These are phyloP conservation scores for Protobothrops flavoviridis DNA, from an alignment of 2,113 vertebrate genomes.

Conservation along the genomic window DNA sequence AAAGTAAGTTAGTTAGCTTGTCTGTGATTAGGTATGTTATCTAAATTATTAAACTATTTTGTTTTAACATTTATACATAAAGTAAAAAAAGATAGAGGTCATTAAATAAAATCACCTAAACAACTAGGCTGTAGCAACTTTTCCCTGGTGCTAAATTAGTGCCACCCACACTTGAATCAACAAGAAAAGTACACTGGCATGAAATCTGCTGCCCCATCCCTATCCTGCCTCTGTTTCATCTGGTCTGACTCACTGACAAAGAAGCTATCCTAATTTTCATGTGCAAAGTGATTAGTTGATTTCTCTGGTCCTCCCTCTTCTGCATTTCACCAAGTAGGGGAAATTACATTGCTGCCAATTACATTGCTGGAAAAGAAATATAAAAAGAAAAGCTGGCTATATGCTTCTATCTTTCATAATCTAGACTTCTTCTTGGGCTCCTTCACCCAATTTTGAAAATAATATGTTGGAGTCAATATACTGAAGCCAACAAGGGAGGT, in stretches of 20 bases:
- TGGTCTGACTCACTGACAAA: background rate
- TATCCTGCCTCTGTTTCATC: background rate
- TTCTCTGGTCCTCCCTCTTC: background rate
- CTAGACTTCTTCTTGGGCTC: background rate
- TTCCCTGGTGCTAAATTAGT: background rate
- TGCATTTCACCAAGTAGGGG: background rate
- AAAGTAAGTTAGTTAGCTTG: background rate
- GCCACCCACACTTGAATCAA: background rate
- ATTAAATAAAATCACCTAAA: background rate
- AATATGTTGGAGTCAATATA: background rate
- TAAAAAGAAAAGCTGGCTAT: background rate
- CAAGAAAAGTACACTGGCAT: background rate
- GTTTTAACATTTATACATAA: background rate
- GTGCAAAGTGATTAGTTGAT: background rate
- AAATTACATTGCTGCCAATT: background rate
- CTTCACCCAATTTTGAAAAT: background rate
- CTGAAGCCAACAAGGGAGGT: background rate
- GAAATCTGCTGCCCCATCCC: background rate
- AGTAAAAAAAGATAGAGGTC: background rate
- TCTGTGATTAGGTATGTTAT: background rate
- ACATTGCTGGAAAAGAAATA: background rate
- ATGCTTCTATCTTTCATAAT: background rate
- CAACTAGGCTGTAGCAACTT: background rate
- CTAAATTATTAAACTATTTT: background rate
- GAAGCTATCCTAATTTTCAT: background rate